Conservation (phyloP, 1,140 invertebrate genomes). For the Trichonephila clavata region DNA sequence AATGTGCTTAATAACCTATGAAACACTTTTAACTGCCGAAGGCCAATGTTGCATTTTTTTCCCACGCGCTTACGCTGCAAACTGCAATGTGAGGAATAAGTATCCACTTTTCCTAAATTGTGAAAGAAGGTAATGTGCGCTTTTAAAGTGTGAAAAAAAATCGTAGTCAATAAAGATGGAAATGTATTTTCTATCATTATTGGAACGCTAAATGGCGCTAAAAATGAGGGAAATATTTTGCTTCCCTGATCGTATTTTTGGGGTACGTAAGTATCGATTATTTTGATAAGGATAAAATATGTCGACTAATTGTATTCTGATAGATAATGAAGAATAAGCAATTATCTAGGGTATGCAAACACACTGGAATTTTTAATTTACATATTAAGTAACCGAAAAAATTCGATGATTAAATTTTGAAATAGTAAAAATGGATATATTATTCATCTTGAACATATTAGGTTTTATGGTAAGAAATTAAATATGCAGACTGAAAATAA, state of each 20-base stretch:
- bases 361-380: neutral
- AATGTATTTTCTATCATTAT: slow-evolving; percentile 5
- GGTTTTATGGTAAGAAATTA: no score
- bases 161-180: neutral
- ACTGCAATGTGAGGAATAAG: neutral
- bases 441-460: neutral
- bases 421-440: neutral
- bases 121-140: neutral
- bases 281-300: neutral
- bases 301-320: neutral
- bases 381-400: neutral
- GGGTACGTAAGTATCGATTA: neutral
- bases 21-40: neutral
- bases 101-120: neutral
- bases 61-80: neutral
- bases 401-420: neutral
- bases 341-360: neutral
- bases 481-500: no score
- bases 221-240: neutral
- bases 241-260: neutral
- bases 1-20: slow-evolving; percentile 30
- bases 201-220: neutral
- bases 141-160: neutral
- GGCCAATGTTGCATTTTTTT: neutral
- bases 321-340: neutral